Evolutionary conservation across 2,113 vertebrate species (phyloP).

Genomic region (Mesitornis unicolor): DNA sequence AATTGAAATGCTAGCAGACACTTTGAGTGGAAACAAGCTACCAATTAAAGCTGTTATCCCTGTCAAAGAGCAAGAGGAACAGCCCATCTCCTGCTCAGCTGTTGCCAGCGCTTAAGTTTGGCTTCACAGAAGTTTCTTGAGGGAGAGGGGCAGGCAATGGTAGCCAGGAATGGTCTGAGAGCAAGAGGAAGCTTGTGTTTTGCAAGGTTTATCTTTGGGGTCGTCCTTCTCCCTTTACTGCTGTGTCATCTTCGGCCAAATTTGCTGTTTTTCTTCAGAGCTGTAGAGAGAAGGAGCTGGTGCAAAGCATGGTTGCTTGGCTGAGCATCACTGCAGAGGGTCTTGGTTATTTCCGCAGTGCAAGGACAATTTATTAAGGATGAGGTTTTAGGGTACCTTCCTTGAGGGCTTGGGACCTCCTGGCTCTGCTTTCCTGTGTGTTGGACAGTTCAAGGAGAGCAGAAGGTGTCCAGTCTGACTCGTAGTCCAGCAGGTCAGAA

Average conservation of each 20-base stretch:
- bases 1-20: constrained; percentile 56
- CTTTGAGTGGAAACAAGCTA: constrained; percentile 49
- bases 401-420: not conserved
- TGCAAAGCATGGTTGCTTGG: not conserved
- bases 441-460: not conserved
- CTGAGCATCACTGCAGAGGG: not conserved
- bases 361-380: not conserved
- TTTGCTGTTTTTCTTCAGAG: not conserved
- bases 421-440: not conserved
- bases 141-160: not conserved
- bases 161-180: not conserved
- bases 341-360: not conserved
- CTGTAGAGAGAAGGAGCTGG: not conserved
- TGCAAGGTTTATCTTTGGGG: not conserved
- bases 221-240: not conserved
- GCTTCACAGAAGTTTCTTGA: not conserved
- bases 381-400: not conserved
- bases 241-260: not conserved
- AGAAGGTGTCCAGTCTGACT: not conserved
- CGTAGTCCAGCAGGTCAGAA: accelerated
- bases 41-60: constrained; percentile 55
- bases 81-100: not conserved
- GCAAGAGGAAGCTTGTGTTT: not conserved
- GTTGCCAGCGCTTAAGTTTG: not conserved
- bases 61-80: constrained; percentile 29